Percentiles rank a stretch among this genome's conserved stretches.
phyloP scores from a whole-genome alignment of 2,113 vertebrate genomes.

The Sapajus apella region DNA sequence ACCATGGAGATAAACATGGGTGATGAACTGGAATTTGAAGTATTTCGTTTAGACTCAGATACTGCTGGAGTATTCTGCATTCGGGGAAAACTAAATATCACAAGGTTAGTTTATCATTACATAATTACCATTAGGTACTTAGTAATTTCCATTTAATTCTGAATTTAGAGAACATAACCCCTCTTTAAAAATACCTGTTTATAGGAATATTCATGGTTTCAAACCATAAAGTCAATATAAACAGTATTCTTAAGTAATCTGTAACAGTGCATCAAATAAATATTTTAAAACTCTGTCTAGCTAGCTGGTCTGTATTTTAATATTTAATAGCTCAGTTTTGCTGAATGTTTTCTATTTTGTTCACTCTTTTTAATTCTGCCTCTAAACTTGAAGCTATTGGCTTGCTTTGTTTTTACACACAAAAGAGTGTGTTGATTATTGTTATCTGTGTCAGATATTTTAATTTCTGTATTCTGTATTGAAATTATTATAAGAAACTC shows the following conservation, averaged over 20 bases:
- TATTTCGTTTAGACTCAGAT: slow-evolving; percentile 92
- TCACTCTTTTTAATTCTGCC: not conserved
- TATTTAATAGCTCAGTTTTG: not conserved
- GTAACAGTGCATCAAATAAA: not conserved
- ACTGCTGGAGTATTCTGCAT: slow-evolving; percentile 94
- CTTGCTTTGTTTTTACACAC: not conserved
- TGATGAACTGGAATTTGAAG: slow-evolving; percentile 91
- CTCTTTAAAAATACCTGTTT: not conserved
- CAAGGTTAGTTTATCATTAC: slow-evolving; percentile 81
- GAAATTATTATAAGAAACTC: not conserved
- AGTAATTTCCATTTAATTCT: not conserved
- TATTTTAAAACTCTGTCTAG: not conserved
- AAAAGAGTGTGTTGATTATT: not conserved
- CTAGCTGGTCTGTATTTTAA: not conserved
- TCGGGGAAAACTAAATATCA: slow-evolving; percentile 88
- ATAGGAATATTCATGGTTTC: not conserved
- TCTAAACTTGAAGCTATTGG: not conserved
- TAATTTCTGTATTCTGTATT: not conserved
- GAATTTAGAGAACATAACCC: not conserved
- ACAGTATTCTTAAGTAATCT: not conserved
- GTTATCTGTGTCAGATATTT: not conserved
- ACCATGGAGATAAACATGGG: slow-evolving; percentile 88
- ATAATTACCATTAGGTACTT: not conserved
- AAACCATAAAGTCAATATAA: not conserved
- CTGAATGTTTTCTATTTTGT: not conserved